phyloP scores from a whole-genome alignment of 1,140 invertebrate genomes.

The Macrocentrus cingulum region DNA sequence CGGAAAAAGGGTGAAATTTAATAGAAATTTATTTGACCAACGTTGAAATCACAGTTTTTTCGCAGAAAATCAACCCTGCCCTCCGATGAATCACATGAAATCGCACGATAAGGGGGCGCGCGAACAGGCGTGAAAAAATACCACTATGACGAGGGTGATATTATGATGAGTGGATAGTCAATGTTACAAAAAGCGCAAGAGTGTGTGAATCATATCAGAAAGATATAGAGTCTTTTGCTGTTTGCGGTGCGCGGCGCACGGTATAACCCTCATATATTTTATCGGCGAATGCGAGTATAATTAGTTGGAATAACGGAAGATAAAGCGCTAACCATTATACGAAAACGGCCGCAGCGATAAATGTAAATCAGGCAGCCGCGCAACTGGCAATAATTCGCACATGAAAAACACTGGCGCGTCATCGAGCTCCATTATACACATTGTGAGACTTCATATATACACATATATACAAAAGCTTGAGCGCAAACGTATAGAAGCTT shows the following conservation, averaged over 20 bases:
- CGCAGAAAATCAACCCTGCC: neutral
- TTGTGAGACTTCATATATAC: conserved; percentile 40
- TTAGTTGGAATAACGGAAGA: conserved; percentile 57
- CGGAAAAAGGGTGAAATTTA: too few relatives aligned
- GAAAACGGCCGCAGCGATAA: conserved; percentile 54
- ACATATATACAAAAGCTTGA: conserved; percentile 12
- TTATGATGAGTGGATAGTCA: neutral
- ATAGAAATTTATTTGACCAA: neutral
- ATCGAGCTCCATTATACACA: conserved; percentile 52
- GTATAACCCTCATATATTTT: conserved; percentile 46
- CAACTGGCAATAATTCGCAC: conserved; percentile 53
- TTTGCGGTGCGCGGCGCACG: neutral
- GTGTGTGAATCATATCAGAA: neutral
- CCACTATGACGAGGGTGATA: conserved; percentile 1
- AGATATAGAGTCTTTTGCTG: neutral
- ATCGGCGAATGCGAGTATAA: conserved; percentile 52
- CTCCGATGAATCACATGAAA: conserved; percentile 6
- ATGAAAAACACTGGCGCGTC: conserved; percentile 52
- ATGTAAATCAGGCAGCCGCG: conserved; percentile 55
- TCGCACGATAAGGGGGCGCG: neutral
- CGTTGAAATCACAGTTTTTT: neutral
- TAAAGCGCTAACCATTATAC: conserved; percentile 53
- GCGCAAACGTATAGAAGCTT: too few relatives aligned
- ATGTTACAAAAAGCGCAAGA: too few relatives aligned
- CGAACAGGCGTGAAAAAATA: conserved; percentile 2